phyloP scores from a whole-genome alignment of 2,888 invertebrate genomes.

The Pyrochroa serraticornis region DNA sequence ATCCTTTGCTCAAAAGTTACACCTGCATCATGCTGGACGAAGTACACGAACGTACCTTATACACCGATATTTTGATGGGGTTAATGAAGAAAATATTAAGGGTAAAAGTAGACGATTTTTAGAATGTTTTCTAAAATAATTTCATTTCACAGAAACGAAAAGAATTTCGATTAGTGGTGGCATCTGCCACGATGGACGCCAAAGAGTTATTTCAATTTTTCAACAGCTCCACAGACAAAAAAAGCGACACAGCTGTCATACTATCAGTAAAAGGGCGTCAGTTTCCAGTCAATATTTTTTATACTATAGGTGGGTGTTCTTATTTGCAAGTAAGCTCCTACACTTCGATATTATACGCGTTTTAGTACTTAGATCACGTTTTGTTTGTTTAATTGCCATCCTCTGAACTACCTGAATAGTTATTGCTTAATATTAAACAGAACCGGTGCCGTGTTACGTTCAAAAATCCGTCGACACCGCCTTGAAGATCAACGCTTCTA shows the following conservation, averaged over 20 bases:
- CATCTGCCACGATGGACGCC: constrained; percentile 96
- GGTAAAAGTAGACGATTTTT: constrained; percentile 56
- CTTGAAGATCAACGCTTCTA: constrained; percentile 85
- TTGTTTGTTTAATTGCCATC: too few relatives aligned
- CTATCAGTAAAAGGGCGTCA: constrained; percentile 88
- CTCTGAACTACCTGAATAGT: too few relatives aligned
- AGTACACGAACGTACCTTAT: constrained; percentile 91
- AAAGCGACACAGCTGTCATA: constrained; percentile 75
- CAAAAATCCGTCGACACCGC: constrained; percentile 86
- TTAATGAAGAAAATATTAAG: constrained; percentile 89
- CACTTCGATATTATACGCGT: too few relatives aligned
- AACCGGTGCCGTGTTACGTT: constrained; percentile 90
- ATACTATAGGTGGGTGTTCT: constrained; percentile 69
- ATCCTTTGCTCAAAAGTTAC: constrained; percentile 90
- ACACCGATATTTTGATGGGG: constrained; percentile 94
- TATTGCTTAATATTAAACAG: constrained; percentile 59
- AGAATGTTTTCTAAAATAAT: constrained; percentile 6
- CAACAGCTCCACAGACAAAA: constrained; percentile 60
- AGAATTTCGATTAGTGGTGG: constrained; percentile 82
- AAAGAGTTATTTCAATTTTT: constrained; percentile 83
- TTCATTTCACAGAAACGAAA: constrained; percentile 61
- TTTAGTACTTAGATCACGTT: neutral
- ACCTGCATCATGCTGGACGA: constrained; percentile 90
- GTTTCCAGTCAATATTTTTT: constrained; percentile 86
- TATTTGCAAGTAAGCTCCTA: constrained; percentile 45